Evolutionary conservation across 2,113 vertebrate genomes (phyloP).

Genomic region (Phoxinus phoxinus): DNA sequence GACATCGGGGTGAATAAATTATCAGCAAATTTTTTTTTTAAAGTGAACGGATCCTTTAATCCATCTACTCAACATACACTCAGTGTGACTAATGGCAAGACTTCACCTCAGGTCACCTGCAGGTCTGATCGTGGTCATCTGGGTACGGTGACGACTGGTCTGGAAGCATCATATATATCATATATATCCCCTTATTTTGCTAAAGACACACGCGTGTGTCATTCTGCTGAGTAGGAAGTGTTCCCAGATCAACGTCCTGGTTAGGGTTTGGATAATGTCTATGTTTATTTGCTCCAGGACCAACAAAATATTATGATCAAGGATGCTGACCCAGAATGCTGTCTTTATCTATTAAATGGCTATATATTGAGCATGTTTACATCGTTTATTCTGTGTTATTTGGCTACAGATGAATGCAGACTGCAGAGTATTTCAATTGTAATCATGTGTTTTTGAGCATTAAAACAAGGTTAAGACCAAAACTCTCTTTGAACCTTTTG

Average conservation of each 20-base stretch:
- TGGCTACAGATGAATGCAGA: neutral
- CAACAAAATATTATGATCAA: neutral
- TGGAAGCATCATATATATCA: neutral
- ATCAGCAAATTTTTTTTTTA: no score
- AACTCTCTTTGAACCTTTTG: neutral
- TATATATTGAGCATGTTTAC: no score
- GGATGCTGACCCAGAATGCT: neutral
- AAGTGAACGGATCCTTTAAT: no score
- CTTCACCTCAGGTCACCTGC: neutral
- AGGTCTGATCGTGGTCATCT: neutral
- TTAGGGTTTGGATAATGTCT: neutral
- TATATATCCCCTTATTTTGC: neutral
- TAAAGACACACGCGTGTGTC: neutral
- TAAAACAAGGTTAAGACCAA: no score
- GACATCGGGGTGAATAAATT: no score
- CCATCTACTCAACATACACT: neutral
- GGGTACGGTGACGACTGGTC: slow-evolving; percentile 1
- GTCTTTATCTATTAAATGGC: neutral
- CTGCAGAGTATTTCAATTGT: no score
- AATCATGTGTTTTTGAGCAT: no score
- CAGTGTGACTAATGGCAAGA: neutral
- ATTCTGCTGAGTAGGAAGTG: neutral
- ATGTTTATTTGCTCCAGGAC: neutral
- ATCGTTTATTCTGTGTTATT: neutral
- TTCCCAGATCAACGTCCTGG: neutral